Evolutionary conservation across 2,797 vertebrate genomes (phyloP).

Genomic region (Pelodytes ibericus): DNA sequence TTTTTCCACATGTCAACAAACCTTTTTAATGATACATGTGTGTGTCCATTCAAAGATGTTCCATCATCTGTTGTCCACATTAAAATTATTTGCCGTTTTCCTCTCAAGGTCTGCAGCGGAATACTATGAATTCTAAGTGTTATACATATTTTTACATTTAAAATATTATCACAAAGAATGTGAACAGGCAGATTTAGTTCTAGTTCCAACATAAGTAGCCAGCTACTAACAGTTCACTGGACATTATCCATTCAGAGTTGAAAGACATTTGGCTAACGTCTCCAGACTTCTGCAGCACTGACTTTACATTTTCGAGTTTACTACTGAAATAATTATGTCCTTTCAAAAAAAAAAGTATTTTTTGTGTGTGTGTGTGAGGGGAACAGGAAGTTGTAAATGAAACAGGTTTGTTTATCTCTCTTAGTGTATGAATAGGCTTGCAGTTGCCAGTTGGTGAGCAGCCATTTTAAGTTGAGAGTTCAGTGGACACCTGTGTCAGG

Average conservation of each 20-base stretch:
- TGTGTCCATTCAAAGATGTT: too few species aligned
- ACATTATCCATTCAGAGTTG: constrained; percentile 31
- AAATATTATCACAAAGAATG: constrained; percentile 34
- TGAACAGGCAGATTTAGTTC: constrained; percentile 7
- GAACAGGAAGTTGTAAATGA: constrained; percentile 49
- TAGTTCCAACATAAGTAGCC: constrained; percentile 31
- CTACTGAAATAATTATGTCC: constrained; percentile 51
- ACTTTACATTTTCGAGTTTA: constrained; percentile 26
- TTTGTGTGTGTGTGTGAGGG: constrained; percentile 44
- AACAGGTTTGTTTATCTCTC: constrained; percentile 59
- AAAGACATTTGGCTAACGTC: constrained; percentile 36
- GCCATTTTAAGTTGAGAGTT: constrained; percentile 67
- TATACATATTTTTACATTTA: constrained; percentile 10
- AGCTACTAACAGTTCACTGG: constrained; percentile 44
- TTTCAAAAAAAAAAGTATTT: constrained; percentile 38
- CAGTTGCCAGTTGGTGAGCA: constrained; percentile 61
- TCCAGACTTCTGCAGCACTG: constrained; percentile 4
- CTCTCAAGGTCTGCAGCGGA: too few species aligned
- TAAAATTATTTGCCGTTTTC: too few species aligned
- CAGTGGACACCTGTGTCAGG: constrained; percentile 68
- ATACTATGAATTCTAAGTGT: background rate
- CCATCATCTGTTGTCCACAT: too few species aligned
- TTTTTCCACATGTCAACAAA: too few species aligned
- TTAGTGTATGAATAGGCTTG: constrained; percentile 50
- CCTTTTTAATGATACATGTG: too few species aligned